These are phyloP conservation scores for Xyrauchen texanus DNA, from an alignment of 2,113 vertebrate genomes.

Conservation along the genomic window DNA sequence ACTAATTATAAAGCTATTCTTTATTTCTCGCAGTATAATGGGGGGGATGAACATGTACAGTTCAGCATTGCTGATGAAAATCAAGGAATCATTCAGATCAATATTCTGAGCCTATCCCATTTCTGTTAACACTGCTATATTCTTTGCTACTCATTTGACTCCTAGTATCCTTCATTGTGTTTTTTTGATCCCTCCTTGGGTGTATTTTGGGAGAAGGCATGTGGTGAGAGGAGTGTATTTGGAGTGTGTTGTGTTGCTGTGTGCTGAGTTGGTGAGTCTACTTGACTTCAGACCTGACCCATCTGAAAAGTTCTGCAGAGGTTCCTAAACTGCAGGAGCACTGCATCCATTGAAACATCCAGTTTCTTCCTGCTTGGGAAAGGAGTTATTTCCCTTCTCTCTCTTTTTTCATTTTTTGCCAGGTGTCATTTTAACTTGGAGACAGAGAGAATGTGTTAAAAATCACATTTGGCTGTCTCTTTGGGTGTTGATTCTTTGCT, in stretches of 20 bases:
- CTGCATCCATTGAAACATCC: neutral
- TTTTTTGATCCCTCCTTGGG: neutral
- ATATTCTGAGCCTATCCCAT: conserved; percentile 16
- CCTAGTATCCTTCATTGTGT: neutral
- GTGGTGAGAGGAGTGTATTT: neutral
- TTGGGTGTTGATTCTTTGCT: conserved; percentile 15
- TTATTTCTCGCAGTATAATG: neutral
- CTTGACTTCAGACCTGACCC: conserved; percentile 55
- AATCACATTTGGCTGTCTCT: neutral
- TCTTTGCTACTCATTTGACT: conserved; percentile 3
- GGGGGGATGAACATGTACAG: neutral
- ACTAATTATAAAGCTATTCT: conserved; percentile 13
- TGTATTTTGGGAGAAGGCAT: neutral
- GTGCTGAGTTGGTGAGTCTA: conserved; percentile 33
- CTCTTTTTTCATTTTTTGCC: neutral
- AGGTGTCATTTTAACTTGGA: conserved; percentile 8
- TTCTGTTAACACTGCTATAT: conserved; percentile 32
- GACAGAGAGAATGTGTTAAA: conserved; percentile 26
- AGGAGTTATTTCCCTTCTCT: neutral
- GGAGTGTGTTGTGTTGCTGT: neutral
- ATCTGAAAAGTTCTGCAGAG: conserved; percentile 40
- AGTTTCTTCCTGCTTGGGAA: neutral
- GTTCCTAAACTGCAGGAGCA: neutral
- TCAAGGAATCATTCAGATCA: conserved; percentile 6
- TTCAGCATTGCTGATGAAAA: conserved; percentile 15